Percentiles rank a stretch among this genome's conserved stretches.
Evolutionary conservation across 2,888 invertebrate genomes (phyloP).

Genomic region (Parasteatoda lunata): DNA sequence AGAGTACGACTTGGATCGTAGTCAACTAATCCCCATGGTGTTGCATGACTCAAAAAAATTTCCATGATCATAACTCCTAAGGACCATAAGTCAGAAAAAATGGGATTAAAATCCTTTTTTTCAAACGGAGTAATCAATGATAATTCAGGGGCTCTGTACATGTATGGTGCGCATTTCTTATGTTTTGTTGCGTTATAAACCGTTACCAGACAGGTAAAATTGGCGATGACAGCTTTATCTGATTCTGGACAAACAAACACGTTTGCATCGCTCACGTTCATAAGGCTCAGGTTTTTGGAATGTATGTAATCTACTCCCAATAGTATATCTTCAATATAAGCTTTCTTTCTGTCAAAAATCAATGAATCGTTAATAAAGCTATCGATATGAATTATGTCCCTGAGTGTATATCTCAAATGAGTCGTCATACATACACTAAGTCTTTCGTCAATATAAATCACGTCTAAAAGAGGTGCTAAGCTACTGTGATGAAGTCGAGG

Average conservation of each 20-base stretch:
- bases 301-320: neutral
- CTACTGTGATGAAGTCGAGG: neutral
- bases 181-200: neutral
- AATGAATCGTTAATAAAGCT: neutral
- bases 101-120: neutral
- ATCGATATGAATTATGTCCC: neutral
- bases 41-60: neutral
- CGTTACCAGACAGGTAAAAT: neutral
- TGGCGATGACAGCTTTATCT: neutral
- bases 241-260: neutral
- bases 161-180: neutral
- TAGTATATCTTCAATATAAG: neutral
- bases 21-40: neutral
- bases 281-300: neutral
- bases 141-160: neutral
- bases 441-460: neutral
- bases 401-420: neutral
- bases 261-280: neutral
- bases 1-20: neutral
- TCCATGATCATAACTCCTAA: neutral
- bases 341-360: neutral
- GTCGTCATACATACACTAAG: neutral
- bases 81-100: neutral
- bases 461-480: neutral
- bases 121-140: neutral